Evolutionary conservation across 2,113 vertebrate genomes (phyloP).

Genomic region (Melanerpes formicivorus): DNA sequence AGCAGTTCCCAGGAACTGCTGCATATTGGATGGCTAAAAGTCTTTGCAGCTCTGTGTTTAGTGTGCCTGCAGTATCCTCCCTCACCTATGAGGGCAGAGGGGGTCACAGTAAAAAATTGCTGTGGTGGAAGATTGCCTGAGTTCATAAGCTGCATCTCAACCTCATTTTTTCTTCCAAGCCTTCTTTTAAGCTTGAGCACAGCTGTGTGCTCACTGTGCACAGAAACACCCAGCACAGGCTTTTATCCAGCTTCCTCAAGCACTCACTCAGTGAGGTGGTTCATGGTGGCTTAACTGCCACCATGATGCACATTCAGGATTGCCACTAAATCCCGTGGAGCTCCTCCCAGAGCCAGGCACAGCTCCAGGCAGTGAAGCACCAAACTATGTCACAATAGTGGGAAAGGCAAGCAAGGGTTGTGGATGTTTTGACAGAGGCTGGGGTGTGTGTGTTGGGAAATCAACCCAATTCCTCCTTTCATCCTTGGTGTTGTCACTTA

Average conservation of each 20-base stretch:
- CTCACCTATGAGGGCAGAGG: not conserved
- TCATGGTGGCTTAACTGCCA: not conserved
- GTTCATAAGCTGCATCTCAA: not conserved
- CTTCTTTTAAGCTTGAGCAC: not conserved
- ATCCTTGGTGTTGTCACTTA: not conserved
- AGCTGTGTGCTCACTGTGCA: not conserved
- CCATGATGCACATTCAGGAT: not conserved
- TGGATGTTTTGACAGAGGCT: not conserved
- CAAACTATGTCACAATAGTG: rapidly evolving
- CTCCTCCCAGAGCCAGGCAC: not conserved
- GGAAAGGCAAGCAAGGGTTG: not conserved
- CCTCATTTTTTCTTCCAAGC: not conserved
- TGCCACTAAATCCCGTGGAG: not conserved
- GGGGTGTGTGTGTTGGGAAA: not conserved
- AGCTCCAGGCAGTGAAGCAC: not conserved
- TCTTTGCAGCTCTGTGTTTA: not conserved
- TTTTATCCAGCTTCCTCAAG: not conserved
- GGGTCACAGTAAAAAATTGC: not conserved
- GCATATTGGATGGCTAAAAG: rapidly evolving
- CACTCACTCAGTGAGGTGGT: not conserved
- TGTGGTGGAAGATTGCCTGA: not conserved
- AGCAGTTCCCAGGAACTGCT: not conserved
- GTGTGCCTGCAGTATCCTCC: not conserved
- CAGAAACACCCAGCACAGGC: not conserved
- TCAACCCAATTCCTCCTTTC: not conserved